A percentile compares a stretch with the other conserved stretches of the same genome.
Conservation (phyloP, 2,888 invertebrate species). For the Leptinotarsa haldemani region DNA sequence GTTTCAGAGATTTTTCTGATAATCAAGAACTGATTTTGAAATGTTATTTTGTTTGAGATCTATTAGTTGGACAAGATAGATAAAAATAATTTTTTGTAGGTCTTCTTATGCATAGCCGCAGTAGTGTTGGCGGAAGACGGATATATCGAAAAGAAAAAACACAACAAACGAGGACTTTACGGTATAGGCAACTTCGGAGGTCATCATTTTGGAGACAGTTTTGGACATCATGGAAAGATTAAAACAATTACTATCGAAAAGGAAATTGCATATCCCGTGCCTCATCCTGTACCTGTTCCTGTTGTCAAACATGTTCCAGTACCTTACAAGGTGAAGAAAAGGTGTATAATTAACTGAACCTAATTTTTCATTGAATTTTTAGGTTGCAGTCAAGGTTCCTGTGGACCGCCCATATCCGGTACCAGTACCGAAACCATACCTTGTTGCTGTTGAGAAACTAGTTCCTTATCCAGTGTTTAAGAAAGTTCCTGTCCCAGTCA, state of each 20-base stretch:
- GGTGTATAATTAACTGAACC: background rate
- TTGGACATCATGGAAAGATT: constrained; percentile 49
- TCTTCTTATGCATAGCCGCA: constrained; percentile 27
- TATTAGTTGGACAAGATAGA: no score
- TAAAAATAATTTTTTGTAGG: constrained; percentile 14
- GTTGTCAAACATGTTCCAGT: constrained; percentile 69
- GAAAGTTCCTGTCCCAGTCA: constrained; percentile 64
- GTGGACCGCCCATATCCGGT: constrained; percentile 61
- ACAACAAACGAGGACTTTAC: constrained; percentile 49
- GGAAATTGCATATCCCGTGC: constrained; percentile 64
- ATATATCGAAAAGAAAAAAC: constrained; percentile 44
- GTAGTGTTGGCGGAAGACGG: constrained; percentile 37
- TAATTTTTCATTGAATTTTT: background rate
- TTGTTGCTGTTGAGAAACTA: constrained; percentile 71
- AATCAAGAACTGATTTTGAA: no score
- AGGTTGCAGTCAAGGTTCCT: constrained; percentile 58
- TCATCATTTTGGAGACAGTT: constrained; percentile 28
- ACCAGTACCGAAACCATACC: constrained; percentile 63
- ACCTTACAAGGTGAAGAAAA: constrained; percentile 67
- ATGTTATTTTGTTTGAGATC: no score
- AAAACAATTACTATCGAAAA: constrained; percentile 56
- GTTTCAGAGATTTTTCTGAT: no score
- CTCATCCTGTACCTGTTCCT: constrained; percentile 68
- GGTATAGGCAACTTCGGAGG: constrained; percentile 43
- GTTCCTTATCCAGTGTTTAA: constrained; percentile 72